Base-by-base conservation (phyloP, 1,140 invertebrate genomes). In the Camponotus vicinus region DNA sequence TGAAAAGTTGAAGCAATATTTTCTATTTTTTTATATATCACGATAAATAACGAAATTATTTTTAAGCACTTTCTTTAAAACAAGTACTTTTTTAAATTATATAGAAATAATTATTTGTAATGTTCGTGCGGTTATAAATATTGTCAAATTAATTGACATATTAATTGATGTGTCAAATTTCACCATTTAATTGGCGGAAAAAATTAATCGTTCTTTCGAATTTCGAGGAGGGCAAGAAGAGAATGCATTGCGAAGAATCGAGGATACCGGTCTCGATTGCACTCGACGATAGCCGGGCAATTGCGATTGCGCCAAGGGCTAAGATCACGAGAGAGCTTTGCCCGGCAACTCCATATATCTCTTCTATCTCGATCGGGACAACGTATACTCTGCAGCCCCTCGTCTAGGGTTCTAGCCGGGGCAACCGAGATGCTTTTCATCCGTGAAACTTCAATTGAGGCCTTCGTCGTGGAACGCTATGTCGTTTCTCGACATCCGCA, bases 321-420 rank as follows among this genome's bases (percentile, higher is more conserved):
- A 86, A 82, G 66, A 86, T 86, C 85, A 86, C 85, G 66, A 52
- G 49, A 52, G 49, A 70, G 85, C 77, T 67, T 61, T 66, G 70
- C 82, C 67, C 57, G 85, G 55, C 66, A 71, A 64, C 64, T 80
- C 85, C 67, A 86, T 86, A 86, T 86, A 86, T 86, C 85, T 86
- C 77, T 82, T 86, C 67, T 86, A 86, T 86, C 85, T 86, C 67
- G 85, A 86, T 86, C 85, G 55, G 34, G 64, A 80, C 84, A 79
- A 70, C 80, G 70, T 84, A 61, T 84, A 84, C 70, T 76, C 80
- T 76, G 42, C 27, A 49, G 52, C 7, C 15, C 27, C 61, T 86
- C 76, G 84, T 86, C 84, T 84, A 84, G 57, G 34, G 13, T 83
- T 55, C 21, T 64, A 83, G 63, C n/a, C 79, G 15, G 37, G 40